Evolutionary conservation across 1,140 invertebrate species (phyloP), one percentile per base, ranked within the genome.

Genomic region (Elymnias hypermnestra): DNA sequence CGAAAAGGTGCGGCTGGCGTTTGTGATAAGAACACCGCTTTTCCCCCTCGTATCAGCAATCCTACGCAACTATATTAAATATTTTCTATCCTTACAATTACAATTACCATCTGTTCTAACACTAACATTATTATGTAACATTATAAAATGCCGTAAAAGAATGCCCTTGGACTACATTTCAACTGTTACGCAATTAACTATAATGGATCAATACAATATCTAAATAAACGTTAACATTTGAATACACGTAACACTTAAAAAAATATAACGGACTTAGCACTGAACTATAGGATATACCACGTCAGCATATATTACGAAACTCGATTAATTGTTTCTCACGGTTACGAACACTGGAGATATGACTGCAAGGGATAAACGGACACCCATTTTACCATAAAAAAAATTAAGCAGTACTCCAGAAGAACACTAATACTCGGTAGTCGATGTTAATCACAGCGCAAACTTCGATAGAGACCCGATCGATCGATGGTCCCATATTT

Each of bases 401-500:
- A 41, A 23, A 23, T 33, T 13, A 42, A 41, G 25, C 40, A 42
- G 33, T 37, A 26, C 46, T 38, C 40, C 35, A 8, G n/a, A 4
- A 25, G 45, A 21, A 37, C 53, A 62, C 63, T 42, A 45, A 13
- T 40, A 39, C 22, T 38, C 28, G 50, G 59, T 57, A 60, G 62
- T 68, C 55, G 59, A 68, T 61, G 43, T 61, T 48, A 65, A 78
- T 73, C 74, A 81, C 77, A 61, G 66, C 68, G 57, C 63, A 63
- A 68, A 79, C 63, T 77, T 69, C 64, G 75, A 85, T 81, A 85
- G 75, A 81, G 78, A 70, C 57, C 63, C 66, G 75, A 83, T 83
- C 78, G 78, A 85, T 85, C 69, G 76, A 84, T 83, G 74, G 72
- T 61, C 76, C 56, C 81, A 77, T 85, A 85, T 85, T 79, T 85